Evolutionary conservation across 1,140 invertebrate genomes (phyloP), one percentile per base, ranked within the genome.

Genomic region (Trachymyrmex septentrionalis): DNA sequence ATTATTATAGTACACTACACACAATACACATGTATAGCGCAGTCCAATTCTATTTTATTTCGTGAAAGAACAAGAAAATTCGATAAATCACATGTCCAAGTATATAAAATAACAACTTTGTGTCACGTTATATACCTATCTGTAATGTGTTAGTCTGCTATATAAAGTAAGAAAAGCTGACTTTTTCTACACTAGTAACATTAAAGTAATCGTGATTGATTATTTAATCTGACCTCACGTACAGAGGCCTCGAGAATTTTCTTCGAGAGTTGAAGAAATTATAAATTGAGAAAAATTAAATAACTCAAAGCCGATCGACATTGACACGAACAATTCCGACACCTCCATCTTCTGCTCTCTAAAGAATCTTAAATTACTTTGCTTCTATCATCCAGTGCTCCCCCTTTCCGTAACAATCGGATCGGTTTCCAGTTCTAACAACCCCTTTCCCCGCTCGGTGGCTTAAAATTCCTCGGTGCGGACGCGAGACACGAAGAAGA

Each of bases 391-490:
- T 50, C 5, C n/a, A 10, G 1, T 48, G 12, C 63, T 53, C 50
- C 30, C 34, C 34, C 21, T 16, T 53, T 30, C 30, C 21, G 21
- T n/a, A 63, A 53, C 66, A 87, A 87, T 44, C n/a, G 80, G 10
- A 85, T 69, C 80, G 55, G 80, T 78, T 88, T 78, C 67, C 50
- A 77, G 77, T 30, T 87, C 50, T 19, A 34, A 24, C 78, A 73
- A 77, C 12, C 50, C 78, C 48, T 87, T 48, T 44, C 16, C 48
- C n/a, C 50, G n/a, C 64, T 19, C 21, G 19, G 38, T 30, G 66
- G 57, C 72, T 88, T 88, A 88, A 88, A 87, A 88, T 88, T 87
- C 72, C 80, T 75, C 38, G 53, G 1, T 53, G 19, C 27, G 24
- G 44, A 72, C 71, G 78, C 30, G 86, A 72, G 57, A 71, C 53